phyloP scores from a whole-genome alignment of 1,140 invertebrate genomes.

The Cydia amplana region DNA sequence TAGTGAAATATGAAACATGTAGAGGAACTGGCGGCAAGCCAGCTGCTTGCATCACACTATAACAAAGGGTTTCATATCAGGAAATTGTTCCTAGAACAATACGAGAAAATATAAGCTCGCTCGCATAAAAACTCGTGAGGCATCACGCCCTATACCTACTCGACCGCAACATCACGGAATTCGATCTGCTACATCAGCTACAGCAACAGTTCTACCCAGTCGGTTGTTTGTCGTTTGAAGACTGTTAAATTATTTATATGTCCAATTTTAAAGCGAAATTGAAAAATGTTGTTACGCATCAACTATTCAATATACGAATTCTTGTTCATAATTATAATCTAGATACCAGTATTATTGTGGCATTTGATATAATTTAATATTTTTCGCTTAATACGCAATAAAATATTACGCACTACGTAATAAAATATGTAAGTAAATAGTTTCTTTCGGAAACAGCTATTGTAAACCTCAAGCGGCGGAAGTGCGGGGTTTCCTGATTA shows the following conservation, averaged over 20 bases:
- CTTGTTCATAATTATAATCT: background rate
- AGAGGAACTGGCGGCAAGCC: slow-evolving; percentile 59
- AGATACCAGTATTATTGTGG: background rate
- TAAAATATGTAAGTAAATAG: too few relatives aligned
- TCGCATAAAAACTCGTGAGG: slow-evolving; percentile 45
- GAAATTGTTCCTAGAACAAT: slow-evolving; percentile 69
- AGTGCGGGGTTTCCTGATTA: too few relatives aligned
- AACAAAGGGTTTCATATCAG: slow-evolving; percentile 71
- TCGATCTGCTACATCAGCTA: slow-evolving; percentile 3
- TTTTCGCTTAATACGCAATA: background rate
- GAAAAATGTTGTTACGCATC: background rate
- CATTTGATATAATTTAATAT: background rate
- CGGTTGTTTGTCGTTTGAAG: too few relatives aligned
- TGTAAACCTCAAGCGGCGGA: too few relatives aligned
- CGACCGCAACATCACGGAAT: slow-evolving; percentile 14
- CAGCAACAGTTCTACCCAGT: background rate
- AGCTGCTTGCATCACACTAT: slow-evolving; percentile 62
- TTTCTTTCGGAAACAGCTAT: too few relatives aligned
- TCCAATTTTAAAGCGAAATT: slow-evolving; percentile 9
- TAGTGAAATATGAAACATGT: slow-evolving; percentile 70
- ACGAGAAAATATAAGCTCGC: slow-evolving; percentile 57
- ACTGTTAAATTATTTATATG: background rate
- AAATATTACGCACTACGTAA: background rate
- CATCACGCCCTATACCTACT: background rate
- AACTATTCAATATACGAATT: slow-evolving; percentile 6